Evolutionary conservation across 2,888 invertebrate genomes (phyloP).

Genomic region (Dermolepida albohirtum): DNA sequence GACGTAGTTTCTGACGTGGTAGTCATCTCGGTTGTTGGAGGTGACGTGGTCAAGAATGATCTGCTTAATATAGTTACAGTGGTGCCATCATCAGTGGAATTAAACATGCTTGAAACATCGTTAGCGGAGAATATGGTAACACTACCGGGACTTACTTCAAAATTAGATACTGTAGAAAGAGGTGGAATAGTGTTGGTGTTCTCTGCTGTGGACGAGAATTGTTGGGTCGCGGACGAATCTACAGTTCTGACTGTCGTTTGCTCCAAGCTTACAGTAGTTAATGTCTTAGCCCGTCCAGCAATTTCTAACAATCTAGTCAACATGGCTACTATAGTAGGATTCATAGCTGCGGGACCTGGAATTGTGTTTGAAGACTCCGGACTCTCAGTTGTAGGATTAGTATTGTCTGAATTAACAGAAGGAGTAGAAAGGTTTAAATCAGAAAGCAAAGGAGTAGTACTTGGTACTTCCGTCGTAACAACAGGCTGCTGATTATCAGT

Average conservation of each 20-base stretch:
- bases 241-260: constrained; percentile 64
- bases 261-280: constrained; percentile 64
- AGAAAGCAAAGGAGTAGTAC: constrained; percentile 18
- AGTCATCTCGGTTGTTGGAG: constrained; percentile 41
- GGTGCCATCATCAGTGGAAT: constrained; percentile 68
- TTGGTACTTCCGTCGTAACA: constrained; percentile 57
- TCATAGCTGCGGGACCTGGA: background rate
- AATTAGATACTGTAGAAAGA: constrained; percentile 55
- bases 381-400: constrained; percentile 9
- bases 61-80: constrained; percentile 68
- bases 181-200: constrained; percentile 57
- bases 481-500: constrained; percentile 68
- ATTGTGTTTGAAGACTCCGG: constrained; percentile 32
- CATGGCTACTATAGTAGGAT: constrained; percentile 28
- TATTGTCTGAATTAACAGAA: constrained; percentile 26
- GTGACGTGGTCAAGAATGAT: constrained; percentile 59
- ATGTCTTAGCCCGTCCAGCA: constrained; percentile 59
- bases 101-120: constrained; percentile 59
- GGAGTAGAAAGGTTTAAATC: constrained; percentile 4
- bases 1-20: constrained; percentile 29
- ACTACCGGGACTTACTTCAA: constrained; percentile 63
- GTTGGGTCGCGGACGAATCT: constrained; percentile 52
- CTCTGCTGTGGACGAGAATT: constrained; percentile 53
- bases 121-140: constrained; percentile 62
- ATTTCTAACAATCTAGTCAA: constrained; percentile 39